Evolutionary conservation across 2,113 vertebrate genomes (phyloP), one percentile per base, ranked within the genome.

Genomic region (Cebidichthys violaceus): DNA sequence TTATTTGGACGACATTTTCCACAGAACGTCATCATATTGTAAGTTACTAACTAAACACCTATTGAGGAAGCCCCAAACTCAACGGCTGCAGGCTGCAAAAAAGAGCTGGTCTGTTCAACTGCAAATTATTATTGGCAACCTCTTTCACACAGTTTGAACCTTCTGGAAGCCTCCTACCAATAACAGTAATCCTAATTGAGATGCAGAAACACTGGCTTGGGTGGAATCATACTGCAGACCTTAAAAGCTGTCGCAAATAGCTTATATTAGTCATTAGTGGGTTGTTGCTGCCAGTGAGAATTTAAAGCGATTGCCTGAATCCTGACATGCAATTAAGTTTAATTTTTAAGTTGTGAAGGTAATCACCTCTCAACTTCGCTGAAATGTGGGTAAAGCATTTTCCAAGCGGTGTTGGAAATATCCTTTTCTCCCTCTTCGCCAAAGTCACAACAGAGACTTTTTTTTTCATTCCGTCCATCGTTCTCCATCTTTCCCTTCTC

Each of bases 271-370:
- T 74, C 76, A 70, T 43, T 83, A 76, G 11, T 0, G 15, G 45
- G 13, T 62, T 77, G 69, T 60, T 15, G 39, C 57, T 79, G 52
- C 47, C 60, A 55, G 64, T 14, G 39, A 81, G 54, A 83, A 70
- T 78, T 79, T 66, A 22, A 74, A 77, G 70, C 15, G 13, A 85
- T 39, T 74, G 72, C 65, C 45, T 84, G 73, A 87, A 77, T 84
- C 52, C 67, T 89, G 81, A 85, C 80, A 80, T 66, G 71, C 65
- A 89, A 87, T 75, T 88, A 84, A 47, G 67, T 86, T 82, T 55
- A 7, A 73, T 70, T 57, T 33, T 81, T n/a, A 80, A 84, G 69
- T 35, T 35, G 20, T 64, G 67, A 86, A 83, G 81, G 79, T 79
- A 78, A 85, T 77, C 81, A 62, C 75, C 65, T 70, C 60, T 69